A percentile compares a stretch with the other conserved stretches of the same genome.
phyloP scores from a whole-genome alignment of 2,888 invertebrate species.

The Andrena camellia region DNA sequence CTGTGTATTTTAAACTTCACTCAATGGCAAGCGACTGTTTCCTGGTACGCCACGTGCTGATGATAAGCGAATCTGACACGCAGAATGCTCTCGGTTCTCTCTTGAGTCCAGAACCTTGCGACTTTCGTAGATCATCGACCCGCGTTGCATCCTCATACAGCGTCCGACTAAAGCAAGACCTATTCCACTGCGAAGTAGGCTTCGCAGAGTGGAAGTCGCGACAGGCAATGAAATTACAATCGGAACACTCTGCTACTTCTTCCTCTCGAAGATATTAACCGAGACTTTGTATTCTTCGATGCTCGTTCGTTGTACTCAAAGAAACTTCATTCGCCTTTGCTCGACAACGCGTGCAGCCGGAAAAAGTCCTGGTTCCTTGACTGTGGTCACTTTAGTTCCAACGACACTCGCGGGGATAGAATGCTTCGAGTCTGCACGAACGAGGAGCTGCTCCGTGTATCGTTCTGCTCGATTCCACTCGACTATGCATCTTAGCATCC shows the following conservation, averaged over 20 bases:
- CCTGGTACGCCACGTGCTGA: conserved; percentile 2
- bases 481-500: conserved; percentile 26
- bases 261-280: background rate
- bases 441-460: background rate
- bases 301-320: background rate
- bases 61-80: background rate
- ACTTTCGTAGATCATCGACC: conserved; percentile 16
- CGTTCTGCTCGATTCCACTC: conserved; percentile 3
- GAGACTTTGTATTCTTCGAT: background rate
- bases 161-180: background rate
- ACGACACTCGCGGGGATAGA: background rate
- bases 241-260: background rate
- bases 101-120: background rate
- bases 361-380: background rate
- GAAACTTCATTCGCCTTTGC: background rate
- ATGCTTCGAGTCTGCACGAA: background rate
- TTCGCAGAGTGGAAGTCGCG: background rate
- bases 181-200: background rate
- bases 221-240: background rate
- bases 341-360: background rate
- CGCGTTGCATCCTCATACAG: conserved; percentile 1
- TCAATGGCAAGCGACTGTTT: background rate
- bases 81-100: background rate
- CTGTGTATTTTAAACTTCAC: conserved; percentile 2
- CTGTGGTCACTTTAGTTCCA: background rate